These are phyloP conservation scores for Eupithecia dodoneata DNA, from an alignment of 2,888 invertebrate species.

Conservation along the genomic window DNA sequence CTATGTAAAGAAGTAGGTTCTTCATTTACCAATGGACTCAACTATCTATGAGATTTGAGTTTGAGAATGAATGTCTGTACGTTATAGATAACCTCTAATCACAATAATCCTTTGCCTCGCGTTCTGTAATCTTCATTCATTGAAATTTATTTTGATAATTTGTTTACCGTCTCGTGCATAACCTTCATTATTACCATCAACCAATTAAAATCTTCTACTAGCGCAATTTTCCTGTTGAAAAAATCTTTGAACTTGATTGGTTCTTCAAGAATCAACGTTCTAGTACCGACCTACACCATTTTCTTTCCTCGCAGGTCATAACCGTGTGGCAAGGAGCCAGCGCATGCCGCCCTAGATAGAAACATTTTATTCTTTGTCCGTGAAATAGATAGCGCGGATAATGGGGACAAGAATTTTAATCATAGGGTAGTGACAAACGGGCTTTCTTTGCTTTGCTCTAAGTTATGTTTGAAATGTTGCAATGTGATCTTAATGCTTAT, in stretches of 20 bases:
- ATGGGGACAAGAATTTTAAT: conserved; percentile 39
- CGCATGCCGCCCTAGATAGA: conserved; percentile 34
- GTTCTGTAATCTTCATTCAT: not conserved
- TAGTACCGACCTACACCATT: not conserved
- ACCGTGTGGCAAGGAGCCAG: conserved; percentile 35
- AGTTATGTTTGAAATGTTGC: not conserved
- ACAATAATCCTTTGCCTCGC: not conserved
- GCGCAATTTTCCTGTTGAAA: not conserved
- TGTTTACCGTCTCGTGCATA: not conserved
- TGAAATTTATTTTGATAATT: not conserved
- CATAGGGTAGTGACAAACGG: conserved; percentile 27
- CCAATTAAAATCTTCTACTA: not conserved
- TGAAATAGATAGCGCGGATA: conserved; percentile 40
- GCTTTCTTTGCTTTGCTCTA: conserved; percentile 6
- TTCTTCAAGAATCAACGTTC: not conserved
- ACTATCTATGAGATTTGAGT: not conserved
- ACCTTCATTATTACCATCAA: not conserved
- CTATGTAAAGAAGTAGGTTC: no score
- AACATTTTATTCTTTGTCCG: conserved; percentile 42
- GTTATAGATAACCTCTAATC: not conserved
- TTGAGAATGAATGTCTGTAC: not conserved
- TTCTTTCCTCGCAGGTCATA: conserved; percentile 24
- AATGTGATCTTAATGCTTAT: not conserved
- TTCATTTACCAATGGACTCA: not conserved
- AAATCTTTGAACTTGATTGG: not conserved